Conservation (phyloP, 2,888 invertebrate species). For the Noctua pronuba region DNA sequence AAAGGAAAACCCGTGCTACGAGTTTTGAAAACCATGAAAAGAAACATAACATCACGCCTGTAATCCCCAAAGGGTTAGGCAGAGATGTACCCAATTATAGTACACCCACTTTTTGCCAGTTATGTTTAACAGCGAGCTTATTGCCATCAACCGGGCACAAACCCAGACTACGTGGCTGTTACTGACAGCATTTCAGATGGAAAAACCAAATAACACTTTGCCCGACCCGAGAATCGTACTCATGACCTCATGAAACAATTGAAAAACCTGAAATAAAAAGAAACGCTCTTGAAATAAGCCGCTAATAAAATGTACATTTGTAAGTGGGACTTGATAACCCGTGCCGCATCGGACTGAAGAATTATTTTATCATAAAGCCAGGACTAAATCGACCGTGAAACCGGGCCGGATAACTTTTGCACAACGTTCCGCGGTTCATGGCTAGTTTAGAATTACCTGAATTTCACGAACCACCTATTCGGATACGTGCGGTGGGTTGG, state of each 20-base stretch:
- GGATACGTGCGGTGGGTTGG: slow-evolving; percentile 45
- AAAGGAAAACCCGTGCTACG: not conserved
- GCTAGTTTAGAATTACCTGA: slow-evolving; percentile 64
- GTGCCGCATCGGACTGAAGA: slow-evolving; percentile 46
- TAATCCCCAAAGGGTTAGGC: too few species aligned
- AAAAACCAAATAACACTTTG: too few species aligned
- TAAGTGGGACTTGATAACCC: slow-evolving; percentile 51
- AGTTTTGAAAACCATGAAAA: not conserved
- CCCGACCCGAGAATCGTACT: too few species aligned
- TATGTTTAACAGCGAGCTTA: too few species aligned
- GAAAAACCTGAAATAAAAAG: slow-evolving; percentile 1
- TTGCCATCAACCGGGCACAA: too few species aligned
- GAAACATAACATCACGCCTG: too few species aligned
- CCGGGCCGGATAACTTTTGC: slow-evolving; percentile 64
- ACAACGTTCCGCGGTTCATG: slow-evolving; percentile 63
- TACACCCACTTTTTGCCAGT: too few species aligned
- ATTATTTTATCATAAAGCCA: slow-evolving; percentile 62
- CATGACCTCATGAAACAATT: not conserved
- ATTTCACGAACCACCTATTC: slow-evolving; percentile 59
- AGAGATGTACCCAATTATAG: too few species aligned
- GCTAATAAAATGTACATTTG: slow-evolving; percentile 35
- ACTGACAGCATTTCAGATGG: too few species aligned
- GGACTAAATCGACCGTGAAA: slow-evolving; percentile 62
- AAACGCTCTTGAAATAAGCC: not conserved
- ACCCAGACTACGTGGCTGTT: too few species aligned